Conservation (phyloP, 1,140 invertebrate species). For the Caenorhabditis briggsae region DNA sequence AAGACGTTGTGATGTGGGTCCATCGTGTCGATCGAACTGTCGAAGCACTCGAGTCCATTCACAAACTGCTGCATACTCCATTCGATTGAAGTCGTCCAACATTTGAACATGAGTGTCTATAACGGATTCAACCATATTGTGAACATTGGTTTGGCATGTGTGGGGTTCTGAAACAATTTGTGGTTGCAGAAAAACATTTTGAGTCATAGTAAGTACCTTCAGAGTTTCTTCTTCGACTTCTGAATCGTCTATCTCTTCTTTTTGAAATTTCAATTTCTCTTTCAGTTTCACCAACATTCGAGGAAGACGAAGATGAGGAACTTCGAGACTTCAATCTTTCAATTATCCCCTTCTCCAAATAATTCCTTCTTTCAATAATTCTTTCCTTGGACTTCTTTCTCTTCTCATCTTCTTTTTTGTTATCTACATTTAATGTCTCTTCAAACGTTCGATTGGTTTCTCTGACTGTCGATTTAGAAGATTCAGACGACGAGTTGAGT, state of each 20-base stretch:
- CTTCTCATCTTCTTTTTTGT: neutral
- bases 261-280: slow-evolving; percentile 2
- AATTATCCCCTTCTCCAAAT: neutral
- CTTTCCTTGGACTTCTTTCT: neutral
- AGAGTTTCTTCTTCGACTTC: slow-evolving; percentile 21
- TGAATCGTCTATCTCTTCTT: neutral
- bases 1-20: slow-evolving; percentile 8
- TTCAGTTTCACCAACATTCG: neutral
- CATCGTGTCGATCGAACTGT: slow-evolving; percentile 13
- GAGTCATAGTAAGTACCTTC: neutral
- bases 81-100: slow-evolving; percentile 35
- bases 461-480: slow-evolving; percentile 30
- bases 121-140: slow-evolving; percentile 22
- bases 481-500: slow-evolving; percentile 1
- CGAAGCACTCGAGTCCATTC: slow-evolving; percentile 20
- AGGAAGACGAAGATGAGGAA: slow-evolving; percentile 24
- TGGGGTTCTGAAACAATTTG: slow-evolving; percentile 4
- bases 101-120: slow-evolving; percentile 48
- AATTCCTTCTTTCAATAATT: neutral
- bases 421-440: neutral
- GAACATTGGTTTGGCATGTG: slow-evolving; percentile 21
- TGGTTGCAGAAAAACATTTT: neutral
- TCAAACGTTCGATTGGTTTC: slow-evolving; percentile 8
- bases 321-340: neutral
- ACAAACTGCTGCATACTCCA: slow-evolving; percentile 46